These are phyloP conservation scores for Ochropleura plecta DNA, from an alignment of 2,888 invertebrate species.

Conservation along the genomic window DNA sequence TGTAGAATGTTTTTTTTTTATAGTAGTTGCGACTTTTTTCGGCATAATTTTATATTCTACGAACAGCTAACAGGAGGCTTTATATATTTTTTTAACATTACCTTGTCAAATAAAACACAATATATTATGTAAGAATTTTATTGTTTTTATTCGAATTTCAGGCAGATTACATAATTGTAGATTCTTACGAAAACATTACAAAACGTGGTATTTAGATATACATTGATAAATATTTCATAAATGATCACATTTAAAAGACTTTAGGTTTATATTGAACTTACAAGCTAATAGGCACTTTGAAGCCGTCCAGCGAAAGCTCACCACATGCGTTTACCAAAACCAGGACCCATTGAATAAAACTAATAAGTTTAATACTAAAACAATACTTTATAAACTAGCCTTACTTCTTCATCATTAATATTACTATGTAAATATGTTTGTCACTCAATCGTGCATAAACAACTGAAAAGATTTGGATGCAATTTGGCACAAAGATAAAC, in stretches of 20 bases:
- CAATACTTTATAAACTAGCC: constrained; percentile 42
- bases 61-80: not conserved
- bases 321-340: constrained; percentile 88
- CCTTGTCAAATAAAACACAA: constrained; percentile 27
- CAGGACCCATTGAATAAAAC: constrained; percentile 76
- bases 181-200: constrained; percentile 83
- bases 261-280: constrained; percentile 80
- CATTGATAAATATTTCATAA: constrained; percentile 85
- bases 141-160: constrained; percentile 75
- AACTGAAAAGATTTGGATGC: not conserved
- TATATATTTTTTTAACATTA: not conserved
- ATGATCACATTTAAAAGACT: constrained; percentile 87
- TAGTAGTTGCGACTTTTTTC: not conserved
- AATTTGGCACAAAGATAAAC: constrained; percentile 39
- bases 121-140: constrained; percentile 57
- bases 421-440: not conserved
- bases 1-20: not conserved
- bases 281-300: constrained; percentile 80
- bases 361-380: constrained; percentile 60
- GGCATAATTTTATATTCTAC: not conserved
- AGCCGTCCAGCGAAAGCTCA: constrained; percentile 86
- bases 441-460: constrained; percentile 26
- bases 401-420: constrained; percentile 5
- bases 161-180: constrained; percentile 82
- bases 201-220: constrained; percentile 82